Conservation (phyloP, 30 jellyfish, hydroid and myxozoan species). For the Morbakka virulenta region DNA sequence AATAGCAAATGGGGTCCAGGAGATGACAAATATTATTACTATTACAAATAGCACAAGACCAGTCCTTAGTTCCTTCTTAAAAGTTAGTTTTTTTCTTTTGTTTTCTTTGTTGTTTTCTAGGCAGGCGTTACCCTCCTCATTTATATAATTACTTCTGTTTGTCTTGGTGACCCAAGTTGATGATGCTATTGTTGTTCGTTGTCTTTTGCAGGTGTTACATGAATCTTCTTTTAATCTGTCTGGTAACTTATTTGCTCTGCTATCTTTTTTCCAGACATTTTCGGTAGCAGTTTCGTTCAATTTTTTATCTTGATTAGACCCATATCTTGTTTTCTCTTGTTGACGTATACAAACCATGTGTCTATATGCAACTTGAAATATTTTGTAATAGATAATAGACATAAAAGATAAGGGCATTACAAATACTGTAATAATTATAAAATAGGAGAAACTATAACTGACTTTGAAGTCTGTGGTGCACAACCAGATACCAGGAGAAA, state of each 20-base stretch:
- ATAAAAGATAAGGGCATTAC: conserved; percentile 39
- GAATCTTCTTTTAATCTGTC: too few species aligned
- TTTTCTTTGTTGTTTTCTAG: neutral
- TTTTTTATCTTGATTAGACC: neutral
- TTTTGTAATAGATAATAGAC: conserved; percentile 42
- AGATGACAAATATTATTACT: conserved; percentile 35
- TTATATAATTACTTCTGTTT: too few species aligned
- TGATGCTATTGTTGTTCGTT: neutral
- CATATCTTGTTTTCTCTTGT: conserved; percentile 12
- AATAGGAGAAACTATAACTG: conserved; percentile 40
- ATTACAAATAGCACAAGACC: conserved; percentile 37
- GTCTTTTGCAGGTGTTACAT: too few species aligned
- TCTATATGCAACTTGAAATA: conserved; percentile 42
- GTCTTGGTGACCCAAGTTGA: neutral
- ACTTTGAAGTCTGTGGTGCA: conserved; percentile 52
- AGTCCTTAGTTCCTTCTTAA: conserved; percentile 46
- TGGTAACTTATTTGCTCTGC: neutral
- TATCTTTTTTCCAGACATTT: neutral
- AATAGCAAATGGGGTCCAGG: conserved; percentile 69
- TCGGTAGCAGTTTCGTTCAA: neutral
- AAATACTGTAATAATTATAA: conserved; percentile 33
- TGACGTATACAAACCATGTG: conserved; percentile 37
- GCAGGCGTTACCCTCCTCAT: neutral
- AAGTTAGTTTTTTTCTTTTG: neutral
- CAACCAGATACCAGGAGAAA: conserved; percentile 48